A percentile compares a stretch with the other conserved stretches of the same genome.
Evolutionary conservation across 2,113 vertebrate species (phyloP).

Genomic region (Pelecanoides urinatrix): DNA sequence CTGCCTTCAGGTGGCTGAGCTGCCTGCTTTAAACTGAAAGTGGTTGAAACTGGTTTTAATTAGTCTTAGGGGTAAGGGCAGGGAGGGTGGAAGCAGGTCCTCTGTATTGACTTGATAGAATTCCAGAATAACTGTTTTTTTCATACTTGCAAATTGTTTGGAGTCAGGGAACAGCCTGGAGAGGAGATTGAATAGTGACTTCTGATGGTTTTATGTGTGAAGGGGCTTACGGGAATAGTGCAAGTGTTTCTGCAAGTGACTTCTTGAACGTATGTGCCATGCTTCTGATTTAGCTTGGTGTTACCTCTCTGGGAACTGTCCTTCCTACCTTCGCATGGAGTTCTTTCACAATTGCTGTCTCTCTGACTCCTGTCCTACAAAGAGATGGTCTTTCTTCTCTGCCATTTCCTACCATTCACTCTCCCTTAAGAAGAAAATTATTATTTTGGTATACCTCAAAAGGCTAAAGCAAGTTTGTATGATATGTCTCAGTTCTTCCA

Average conservation of each 20-base stretch:
- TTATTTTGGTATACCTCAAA: not conserved
- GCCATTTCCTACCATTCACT: not conserved
- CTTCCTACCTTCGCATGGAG: accelerated
- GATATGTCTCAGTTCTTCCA: not conserved
- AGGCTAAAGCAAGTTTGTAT: not conserved
- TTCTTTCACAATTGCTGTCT: not conserved
- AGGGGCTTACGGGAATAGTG: not conserved
- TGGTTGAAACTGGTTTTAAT: not conserved
- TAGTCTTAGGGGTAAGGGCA: not conserved
- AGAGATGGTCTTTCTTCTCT: not conserved
- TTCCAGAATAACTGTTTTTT: not conserved
- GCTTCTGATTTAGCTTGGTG: not conserved
- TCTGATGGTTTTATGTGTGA: not conserved
- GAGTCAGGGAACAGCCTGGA: not conserved
- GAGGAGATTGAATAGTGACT: not conserved
- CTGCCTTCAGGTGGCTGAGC: not conserved
- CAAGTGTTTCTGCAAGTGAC: not conserved
- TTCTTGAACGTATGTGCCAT: not conserved
- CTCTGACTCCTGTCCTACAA: not conserved
- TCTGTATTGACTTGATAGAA: not conserved
- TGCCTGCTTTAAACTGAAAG: not conserved
- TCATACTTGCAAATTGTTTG: not conserved
- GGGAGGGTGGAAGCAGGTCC: not conserved
- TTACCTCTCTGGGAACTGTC: not conserved
- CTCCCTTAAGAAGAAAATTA: not conserved